phyloP scores from a whole-genome alignment of 2,113 vertebrate species.

The Raja brachyura region DNA sequence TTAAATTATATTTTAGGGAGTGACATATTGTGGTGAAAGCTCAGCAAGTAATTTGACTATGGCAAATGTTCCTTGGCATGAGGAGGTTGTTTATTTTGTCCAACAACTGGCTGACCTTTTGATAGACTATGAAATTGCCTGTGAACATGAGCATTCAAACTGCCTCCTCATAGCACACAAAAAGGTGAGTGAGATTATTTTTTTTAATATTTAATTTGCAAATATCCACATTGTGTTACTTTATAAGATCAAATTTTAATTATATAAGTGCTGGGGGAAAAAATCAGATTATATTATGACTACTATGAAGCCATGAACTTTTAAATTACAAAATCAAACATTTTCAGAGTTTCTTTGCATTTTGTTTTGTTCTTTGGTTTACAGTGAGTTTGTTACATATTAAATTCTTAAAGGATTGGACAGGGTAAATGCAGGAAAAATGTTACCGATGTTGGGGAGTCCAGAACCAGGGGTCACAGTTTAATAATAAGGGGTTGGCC shows the following conservation, averaged over 20 bases:
- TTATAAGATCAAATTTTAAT: not conserved
- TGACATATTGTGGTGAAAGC: slow-evolving; percentile 92
- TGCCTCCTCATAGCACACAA: slow-evolving; percentile 81
- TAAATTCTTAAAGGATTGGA: too few species aligned
- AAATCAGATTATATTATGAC: not conserved
- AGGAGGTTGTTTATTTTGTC: slow-evolving; percentile 81
- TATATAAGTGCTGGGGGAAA: too few species aligned
- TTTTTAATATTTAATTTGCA: not conserved
- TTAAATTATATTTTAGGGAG: slow-evolving; percentile 60
- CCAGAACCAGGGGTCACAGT: too few species aligned
- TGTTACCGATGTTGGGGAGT: too few species aligned
- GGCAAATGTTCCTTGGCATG: slow-evolving; percentile 95
- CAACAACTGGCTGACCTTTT: slow-evolving; percentile 69
- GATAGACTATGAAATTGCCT: slow-evolving; percentile 75
- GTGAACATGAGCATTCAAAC: slow-evolving; percentile 90
- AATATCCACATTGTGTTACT: not conserved
- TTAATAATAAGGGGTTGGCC: too few species aligned
- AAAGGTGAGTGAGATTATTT: slow-evolving; percentile 65
- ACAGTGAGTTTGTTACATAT: not conserved
- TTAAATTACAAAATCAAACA: not conserved
- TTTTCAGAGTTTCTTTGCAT: not conserved
- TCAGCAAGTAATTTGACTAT: slow-evolving; percentile 87
- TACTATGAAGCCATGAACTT: not conserved
- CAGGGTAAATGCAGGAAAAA: too few species aligned
- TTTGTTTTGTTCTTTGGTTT: slow-evolving; percentile 1